Percentiles rank a stretch among this genome's conserved stretches.
phyloP scores from a whole-genome alignment of 2,113 vertebrate genomes.

The Cyrtonyx montezumae region DNA sequence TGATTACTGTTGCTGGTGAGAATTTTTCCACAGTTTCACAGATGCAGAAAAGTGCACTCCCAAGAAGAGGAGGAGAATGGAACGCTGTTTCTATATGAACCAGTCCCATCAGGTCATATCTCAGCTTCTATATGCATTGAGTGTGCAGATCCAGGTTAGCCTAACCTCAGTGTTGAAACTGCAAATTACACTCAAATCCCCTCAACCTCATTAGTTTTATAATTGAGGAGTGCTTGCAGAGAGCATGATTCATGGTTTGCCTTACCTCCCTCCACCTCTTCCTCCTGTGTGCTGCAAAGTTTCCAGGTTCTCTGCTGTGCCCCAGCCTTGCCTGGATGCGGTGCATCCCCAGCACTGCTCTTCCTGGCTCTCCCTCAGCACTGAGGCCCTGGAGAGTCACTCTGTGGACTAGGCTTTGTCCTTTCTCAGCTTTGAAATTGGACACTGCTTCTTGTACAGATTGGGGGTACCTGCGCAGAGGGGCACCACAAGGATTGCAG shows the following conservation, averaged over 20 bases:
- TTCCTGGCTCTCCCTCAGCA: neutral
- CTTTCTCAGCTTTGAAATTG: neutral
- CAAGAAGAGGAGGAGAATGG: neutral
- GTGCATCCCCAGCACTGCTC: neutral
- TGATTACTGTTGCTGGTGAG: neutral
- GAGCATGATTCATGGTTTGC: neutral
- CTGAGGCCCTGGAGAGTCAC: neutral
- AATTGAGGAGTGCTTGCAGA: neutral
- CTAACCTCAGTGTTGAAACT: neutral
- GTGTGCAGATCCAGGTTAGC: neutral
- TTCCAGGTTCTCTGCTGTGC: neutral
- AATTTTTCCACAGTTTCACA: neutral
- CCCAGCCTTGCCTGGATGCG: rapidly evolving
- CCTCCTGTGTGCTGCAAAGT: neutral
- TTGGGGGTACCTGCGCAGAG: neutral
- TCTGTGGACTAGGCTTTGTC: neutral
- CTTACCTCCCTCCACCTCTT: neutral
- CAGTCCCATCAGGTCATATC: neutral
- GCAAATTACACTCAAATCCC: neutral
- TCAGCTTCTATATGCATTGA: neutral
- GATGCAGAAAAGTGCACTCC: neutral
- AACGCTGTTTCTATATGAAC: neutral
- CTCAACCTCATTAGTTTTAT: neutral
- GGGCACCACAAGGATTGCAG: neutral
- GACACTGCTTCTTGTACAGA: neutral